Evolutionary conservation across 92 coral and sea anemone species (phyloP), one percentile per base, ranked within the genome.

Genomic region (Zoanthus sociatus): DNA sequence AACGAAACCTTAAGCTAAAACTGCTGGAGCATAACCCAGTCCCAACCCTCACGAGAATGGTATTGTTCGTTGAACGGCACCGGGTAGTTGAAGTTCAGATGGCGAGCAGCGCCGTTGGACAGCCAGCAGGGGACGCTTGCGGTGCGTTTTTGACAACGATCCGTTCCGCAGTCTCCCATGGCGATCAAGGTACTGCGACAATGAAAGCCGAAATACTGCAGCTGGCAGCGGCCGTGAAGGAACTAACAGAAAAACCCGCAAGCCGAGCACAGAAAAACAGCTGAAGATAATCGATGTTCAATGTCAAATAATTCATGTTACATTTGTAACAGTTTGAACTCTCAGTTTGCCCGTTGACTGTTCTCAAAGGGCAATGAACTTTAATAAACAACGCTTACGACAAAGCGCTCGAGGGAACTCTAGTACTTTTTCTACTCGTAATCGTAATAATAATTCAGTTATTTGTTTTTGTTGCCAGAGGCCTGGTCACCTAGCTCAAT

Each of bases 1-100:
- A 3, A 7, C 44, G 1, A 3, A 26, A 58, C 16, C 21, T 76
- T 15, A 75, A 47, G 64, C 42, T 84, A 15, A 77, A 84, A 33
- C 50, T 84, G 47, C n/a, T 89, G 48, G 89, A 78, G 64, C 79
- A 89, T 2, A 83, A 76, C 76, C 78, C 92, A 0, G 63, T 73
- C 6, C 92, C 88, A 33, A n/a, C 33, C 13, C 31, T 89, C 45
- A 86, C 54, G 8, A 54, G 70, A n/a, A 89, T 53, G 72, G 45
- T 89, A 1, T 45, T 63, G 46, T 73, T 73, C 42, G 9, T 73
- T 73, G 55, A 73, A 44, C 77, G 69, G 11, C 32, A 77, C 26
- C 69, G 70, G 5, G 69, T 70, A 54, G 70, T 77, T 17, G 83
- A 55, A 11, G 5, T 17, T 7, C 46, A 77, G 16, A 53, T 77